Evolutionary conservation across 2,888 invertebrate species (phyloP), one percentile per base, ranked within the genome.

Genomic region (Caradrina kadenii): DNA sequence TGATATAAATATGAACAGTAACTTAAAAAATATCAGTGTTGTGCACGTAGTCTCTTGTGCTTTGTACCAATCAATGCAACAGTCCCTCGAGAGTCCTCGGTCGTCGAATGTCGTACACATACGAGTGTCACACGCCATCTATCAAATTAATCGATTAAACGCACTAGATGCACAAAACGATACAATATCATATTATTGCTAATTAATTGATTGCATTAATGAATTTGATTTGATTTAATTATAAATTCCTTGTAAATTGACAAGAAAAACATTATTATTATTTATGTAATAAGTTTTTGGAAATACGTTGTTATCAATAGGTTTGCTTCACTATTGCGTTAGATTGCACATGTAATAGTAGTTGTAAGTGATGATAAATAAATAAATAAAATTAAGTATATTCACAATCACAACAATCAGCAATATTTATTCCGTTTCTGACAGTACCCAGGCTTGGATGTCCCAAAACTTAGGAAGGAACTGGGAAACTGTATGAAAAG

Each of bases 71-170:
- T n/a, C 60, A 31, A 64, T 69, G 66, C 59, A 56, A 63, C 55
- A 50, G 72, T 82, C 80, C 75, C 79, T 69, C 63, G 80, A 79
- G 81, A 78, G 77, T 35, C 58, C 73, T 71, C 73, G 74, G 39
- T 73, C 73, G 82, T 83, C 84, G 74, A 82, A 84, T 79, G 82
- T 82, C 75, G 75, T 78, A 11, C 42, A 8, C 8, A 71, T 69
- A 72, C 67, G 21, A 79, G 64, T 75, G 77, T 76, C 74, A 76
- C 74, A 84, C 82, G 64, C 72, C 67, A 83, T 80, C 79, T 79
- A 80, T 81, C 63, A 67, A 80, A 80, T 82, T 77, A 81, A 87
- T 81, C 65, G 72, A 72, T 73, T 80, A 53, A 17, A 79, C 73
- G 35, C 72, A 74, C 58, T 62, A 52, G 42, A 45, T n/a, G 13